phyloP scores from a whole-genome alignment of 2,113 vertebrate species.

The Parus major region DNA sequence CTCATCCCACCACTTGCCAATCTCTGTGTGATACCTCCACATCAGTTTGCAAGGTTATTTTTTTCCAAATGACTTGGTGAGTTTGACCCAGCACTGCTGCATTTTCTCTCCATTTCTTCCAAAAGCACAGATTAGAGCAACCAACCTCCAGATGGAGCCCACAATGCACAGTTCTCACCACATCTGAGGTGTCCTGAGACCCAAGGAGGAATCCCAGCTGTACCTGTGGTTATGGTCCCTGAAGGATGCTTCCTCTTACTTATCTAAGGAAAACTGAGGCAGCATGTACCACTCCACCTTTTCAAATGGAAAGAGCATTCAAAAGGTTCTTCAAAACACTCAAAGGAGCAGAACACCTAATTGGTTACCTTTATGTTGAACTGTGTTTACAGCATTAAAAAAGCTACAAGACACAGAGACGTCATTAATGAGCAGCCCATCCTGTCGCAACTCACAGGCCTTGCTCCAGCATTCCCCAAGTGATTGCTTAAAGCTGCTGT shows the following conservation, averaged over 20 bases:
- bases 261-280: not conserved
- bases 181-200: fast-evolving
- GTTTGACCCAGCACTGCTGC: not conserved
- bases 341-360: not conserved
- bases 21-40: not conserved
- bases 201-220: fast-evolving
- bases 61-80: not conserved
- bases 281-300: not conserved
- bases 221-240: not conserved
- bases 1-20: fast-evolving
- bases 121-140: not conserved
- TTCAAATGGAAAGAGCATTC: not conserved
- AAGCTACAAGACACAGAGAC: not conserved
- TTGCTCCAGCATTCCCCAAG: not conserved
- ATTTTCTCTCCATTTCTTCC: not conserved
- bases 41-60: not conserved
- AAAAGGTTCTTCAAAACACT: not conserved
- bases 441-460: not conserved
- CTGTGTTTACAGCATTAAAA: not conserved
- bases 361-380: not conserved
- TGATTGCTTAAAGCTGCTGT: constrained; percentile 1
- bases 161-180: not conserved
- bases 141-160: constrained; percentile 57
- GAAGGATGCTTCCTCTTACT: not conserved
- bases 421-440: not conserved